Conservation (phyloP, 2,797 vertebrate species). For the Alauda arvensis region DNA sequence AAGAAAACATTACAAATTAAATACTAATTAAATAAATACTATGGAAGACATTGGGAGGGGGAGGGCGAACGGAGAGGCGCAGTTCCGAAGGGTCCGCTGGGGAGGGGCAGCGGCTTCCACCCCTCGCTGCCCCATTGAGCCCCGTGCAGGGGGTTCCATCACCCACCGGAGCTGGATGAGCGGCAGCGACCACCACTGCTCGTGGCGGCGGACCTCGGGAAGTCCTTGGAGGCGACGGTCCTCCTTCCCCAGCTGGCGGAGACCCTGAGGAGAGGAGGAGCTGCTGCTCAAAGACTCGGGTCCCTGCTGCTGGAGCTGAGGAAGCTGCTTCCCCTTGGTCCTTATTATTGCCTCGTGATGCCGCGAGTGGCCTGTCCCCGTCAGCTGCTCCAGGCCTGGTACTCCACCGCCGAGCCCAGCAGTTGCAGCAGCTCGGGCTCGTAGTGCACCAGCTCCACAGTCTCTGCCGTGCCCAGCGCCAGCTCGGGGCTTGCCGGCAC, state of each 20-base stretch:
- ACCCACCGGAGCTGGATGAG: background rate
- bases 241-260: conserved; percentile 31
- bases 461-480: conserved; percentile 67
- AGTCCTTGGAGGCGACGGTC: conserved; percentile 42
- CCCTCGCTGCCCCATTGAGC: background rate
- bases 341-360: conserved; percentile 76
- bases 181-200: background rate
- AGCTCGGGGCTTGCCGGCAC: conserved; percentile 65
- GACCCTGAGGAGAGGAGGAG: conserved; percentile 53
- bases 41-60: conserved; percentile 70
- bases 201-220: background rate
- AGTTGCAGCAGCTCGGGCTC: conserved; percentile 90
- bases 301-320: conserved; percentile 67
- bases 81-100: conserved; percentile 51
- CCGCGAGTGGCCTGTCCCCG: conserved; percentile 27
- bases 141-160: background rate
- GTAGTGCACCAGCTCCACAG: conserved; percentile 89
- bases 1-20: conserved; percentile 79
- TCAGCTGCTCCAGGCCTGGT: conserved; percentile 80
- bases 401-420: conserved; percentile 89
- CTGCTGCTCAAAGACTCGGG: conserved; percentile 49
- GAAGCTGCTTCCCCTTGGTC: conserved; percentile 73
- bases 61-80: conserved; percentile 57
- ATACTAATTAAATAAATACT: conserved; percentile 84
- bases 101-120: background rate